Conservation (phyloP, 2,888 invertebrate genomes). For the Mimumesa dahlbomi region DNA sequence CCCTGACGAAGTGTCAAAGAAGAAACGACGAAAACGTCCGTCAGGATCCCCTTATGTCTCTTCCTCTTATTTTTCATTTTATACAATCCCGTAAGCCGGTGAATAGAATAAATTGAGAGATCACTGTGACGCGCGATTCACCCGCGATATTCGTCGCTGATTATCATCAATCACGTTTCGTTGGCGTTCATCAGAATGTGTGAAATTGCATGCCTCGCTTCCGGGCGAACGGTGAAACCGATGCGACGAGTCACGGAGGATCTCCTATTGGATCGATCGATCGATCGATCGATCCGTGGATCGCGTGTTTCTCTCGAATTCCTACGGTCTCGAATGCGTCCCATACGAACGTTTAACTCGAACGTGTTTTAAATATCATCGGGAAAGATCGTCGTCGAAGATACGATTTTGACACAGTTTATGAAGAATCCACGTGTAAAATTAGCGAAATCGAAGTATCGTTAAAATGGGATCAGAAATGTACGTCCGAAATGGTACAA, state of each 20-base stretch:
- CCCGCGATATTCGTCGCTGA: neutral
- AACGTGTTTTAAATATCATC: too few relatives aligned
- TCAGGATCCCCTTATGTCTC: too few relatives aligned
- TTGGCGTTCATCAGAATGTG: neutral
- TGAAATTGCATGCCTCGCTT: slow-evolving; percentile 8
- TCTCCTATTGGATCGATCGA: too few relatives aligned
- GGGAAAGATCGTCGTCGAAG: too few relatives aligned
- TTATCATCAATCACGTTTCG: neutral
- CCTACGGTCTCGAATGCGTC: too few relatives aligned
- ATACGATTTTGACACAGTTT: too few relatives aligned
- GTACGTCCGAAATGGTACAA: slow-evolving; percentile 16
- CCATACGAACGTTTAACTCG: too few relatives aligned
- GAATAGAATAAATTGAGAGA: slow-evolving; percentile 5
- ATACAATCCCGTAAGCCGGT: too few relatives aligned
- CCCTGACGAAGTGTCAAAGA: neutral
- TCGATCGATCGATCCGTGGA: too few relatives aligned
- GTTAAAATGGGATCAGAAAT: neutral
- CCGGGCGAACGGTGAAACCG: neutral
- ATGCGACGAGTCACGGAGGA: slow-evolving; percentile 42
- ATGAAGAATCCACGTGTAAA: slow-evolving; percentile 15
- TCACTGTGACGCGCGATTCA: neutral
- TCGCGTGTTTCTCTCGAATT: too few relatives aligned
- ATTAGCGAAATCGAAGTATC: neutral
- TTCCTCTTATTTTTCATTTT: too few relatives aligned
- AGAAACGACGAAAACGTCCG: neutral